Conservation (phyloP, 2,888 invertebrate species). For the Oligia strigilis region DNA sequence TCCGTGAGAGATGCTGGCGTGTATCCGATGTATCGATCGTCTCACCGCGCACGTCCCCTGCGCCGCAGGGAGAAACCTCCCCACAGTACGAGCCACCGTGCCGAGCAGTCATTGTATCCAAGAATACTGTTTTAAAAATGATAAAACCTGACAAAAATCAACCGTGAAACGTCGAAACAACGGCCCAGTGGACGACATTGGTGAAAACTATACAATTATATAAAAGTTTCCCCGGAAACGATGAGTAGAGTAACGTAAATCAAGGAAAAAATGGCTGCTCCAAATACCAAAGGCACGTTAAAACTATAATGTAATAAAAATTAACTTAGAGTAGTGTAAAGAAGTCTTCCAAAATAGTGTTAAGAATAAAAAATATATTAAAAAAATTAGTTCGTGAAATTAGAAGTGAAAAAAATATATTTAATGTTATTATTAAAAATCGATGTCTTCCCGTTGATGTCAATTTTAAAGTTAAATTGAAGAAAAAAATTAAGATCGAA, state of each 20-base stretch:
- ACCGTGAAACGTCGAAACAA: constrained; percentile 59
- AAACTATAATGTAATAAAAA: constrained; percentile 77
- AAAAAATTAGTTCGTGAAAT: constrained; percentile 61
- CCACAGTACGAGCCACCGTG: constrained; percentile 68
- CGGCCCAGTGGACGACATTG: constrained; percentile 60
- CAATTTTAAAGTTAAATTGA: constrained; percentile 61
- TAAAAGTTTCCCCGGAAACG: constrained; percentile 35
- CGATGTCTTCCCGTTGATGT: constrained; percentile 72
- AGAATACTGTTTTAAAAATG: constrained; percentile 79
- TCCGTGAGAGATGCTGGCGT: constrained; percentile 62
- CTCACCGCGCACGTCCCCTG: constrained; percentile 80
- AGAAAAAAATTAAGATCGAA: constrained; percentile 38
- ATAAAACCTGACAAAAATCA: constrained; percentile 72
- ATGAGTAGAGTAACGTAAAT: constrained; percentile 64
- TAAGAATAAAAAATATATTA: constrained; percentile 51
- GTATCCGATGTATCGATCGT: constrained; percentile 82
- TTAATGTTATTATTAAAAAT: constrained; percentile 62
- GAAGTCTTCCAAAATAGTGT: constrained; percentile 87
- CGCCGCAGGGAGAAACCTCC: constrained; percentile 73
- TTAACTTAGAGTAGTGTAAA: constrained; percentile 79
- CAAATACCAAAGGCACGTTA: constrained; percentile 66
- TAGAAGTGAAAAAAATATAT: constrained; percentile 53
- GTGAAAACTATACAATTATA: constrained; percentile 57
- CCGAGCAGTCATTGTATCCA: constrained; percentile 80
- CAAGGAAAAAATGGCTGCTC: constrained; percentile 81